Evolutionary conservation across 2,888 invertebrate genomes (phyloP), one percentile per base, ranked within the genome.

Genomic region (Chymomyza caudatula): DNA sequence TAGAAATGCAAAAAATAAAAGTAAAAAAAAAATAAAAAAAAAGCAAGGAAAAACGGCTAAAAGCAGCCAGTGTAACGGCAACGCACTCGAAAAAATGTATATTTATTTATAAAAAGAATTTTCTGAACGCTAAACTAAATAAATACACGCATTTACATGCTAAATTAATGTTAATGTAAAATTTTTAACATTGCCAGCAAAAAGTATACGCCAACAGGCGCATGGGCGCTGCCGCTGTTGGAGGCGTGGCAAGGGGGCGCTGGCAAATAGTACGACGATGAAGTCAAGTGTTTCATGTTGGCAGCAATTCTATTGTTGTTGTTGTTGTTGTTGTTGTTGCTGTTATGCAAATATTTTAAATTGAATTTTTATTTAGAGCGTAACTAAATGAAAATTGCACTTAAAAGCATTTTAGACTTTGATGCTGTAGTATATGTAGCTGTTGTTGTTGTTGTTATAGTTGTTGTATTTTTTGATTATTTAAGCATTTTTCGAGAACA

Each of bases 121-220:
- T 53, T 44, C 23, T 69, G 51, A 71, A 58, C 69, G 59, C 58
- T 53, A 74, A 76, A 77, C 53, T 74, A 83, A 86, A 87, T 85
- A 88, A 88, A 87, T 84, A 37, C 11, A 37, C 29, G 29, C 29
- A 84, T 87, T 88, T 85, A 79, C 82, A 86, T 77, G 78, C 74
- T 69, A 85, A 87, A 87, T 87, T 86, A 87, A 86, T 85, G 79
- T 74, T 73, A 75, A 81, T 70, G 69, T 63, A 69, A 64, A 77
- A 80, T 79, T 73, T 68, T 69, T 69, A 71, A 77, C 68, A 69
- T 65, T 71, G 76, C 67, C 78, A 69, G 71, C 68, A 68, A 11
- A 22, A 20, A 51, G 15, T n/a, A 6, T 20, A 23, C 43, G 19
- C 19, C 19, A 56, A n/a, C 52, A 22, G 13, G 44, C 17, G 15